Percentiles rank a stretch among this genome's conserved stretches.
phyloP scores from a whole-genome alignment of 2,888 invertebrate species.

The Drosophila anomelani region DNA sequence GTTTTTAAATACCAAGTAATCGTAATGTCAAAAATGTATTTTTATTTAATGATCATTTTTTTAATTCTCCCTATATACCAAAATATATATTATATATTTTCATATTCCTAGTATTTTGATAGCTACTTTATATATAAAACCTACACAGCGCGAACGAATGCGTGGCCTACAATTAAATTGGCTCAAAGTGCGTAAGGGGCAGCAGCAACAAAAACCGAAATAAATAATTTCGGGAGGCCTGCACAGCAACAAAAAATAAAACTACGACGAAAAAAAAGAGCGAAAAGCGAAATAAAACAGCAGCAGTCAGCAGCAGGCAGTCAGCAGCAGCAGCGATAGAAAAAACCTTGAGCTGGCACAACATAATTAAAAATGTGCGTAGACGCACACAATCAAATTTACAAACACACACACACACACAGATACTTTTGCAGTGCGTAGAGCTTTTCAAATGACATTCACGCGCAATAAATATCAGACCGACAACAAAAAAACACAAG shows the following conservation, averaged over 20 bases:
- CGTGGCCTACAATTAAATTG: conserved; percentile 77
- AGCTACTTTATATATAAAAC: neutral
- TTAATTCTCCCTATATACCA: neutral
- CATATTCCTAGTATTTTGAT: neutral
- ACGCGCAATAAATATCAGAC: conserved; percentile 70
- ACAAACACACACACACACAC: neutral
- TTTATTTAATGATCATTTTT: neutral
- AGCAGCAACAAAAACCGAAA: conserved; percentile 12
- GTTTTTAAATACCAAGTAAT: neutral
- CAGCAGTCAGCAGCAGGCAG: conserved; percentile 30
- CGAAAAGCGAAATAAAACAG: conserved; percentile 34
- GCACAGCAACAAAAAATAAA: conserved; percentile 72
- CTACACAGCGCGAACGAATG: conserved; percentile 10
- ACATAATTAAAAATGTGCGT: conserved; percentile 82
- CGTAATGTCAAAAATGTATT: neutral
- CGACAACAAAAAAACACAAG: conserved; percentile 4
- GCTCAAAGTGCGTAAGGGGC: conserved; percentile 60
- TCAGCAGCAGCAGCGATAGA: conserved; percentile 53
- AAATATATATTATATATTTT: neutral
- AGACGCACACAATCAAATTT: conserved; percentile 56
- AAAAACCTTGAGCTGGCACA: conserved; percentile 80
- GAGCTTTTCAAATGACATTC: conserved; percentile 80
- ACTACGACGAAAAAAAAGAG: conserved; percentile 28
- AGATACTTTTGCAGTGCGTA: conserved; percentile 59
- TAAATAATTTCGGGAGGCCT: conserved; percentile 56